Evolutionary conservation across 2,797 vertebrate genomes (phyloP).

Genomic region (Heteromormyrus szaboi): DNA sequence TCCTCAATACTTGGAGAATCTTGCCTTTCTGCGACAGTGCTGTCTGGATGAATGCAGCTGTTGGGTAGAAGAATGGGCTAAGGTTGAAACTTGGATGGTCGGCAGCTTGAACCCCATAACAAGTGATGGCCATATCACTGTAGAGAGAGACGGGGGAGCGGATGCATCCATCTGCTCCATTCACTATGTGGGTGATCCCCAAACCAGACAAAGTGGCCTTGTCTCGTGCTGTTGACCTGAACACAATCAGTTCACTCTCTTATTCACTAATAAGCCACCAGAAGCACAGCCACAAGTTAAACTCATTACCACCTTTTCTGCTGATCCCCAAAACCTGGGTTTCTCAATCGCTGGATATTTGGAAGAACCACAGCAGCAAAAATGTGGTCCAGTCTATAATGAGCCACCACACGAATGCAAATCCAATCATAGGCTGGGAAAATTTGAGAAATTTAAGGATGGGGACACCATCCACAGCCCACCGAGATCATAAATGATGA

Average conservation of each 20-base stretch:
- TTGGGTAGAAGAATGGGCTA: conserved; percentile 74
- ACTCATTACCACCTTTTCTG: neutral
- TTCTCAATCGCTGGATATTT: neutral
- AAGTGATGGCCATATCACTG: conserved; percentile 67
- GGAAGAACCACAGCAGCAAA: neutral
- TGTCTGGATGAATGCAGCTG: conserved; percentile 74
- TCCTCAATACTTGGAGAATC: neutral
- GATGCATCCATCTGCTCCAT: conserved; percentile 74
- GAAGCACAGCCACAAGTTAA: neutral
- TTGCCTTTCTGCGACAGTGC: conserved; percentile 53
- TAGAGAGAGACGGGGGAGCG: conserved; percentile 77
- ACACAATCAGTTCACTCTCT: neutral
- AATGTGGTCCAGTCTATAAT: neutral
- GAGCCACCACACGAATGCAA: neutral
- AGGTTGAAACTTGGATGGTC: conserved; percentile 83
- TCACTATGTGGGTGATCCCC: conserved; percentile 78
- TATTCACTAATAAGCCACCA: neutral
- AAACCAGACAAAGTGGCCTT: conserved; percentile 62
- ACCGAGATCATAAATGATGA: neutral
- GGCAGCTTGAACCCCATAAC: conserved; percentile 80
- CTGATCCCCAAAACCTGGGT: neutral
- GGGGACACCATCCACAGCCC: neutral
- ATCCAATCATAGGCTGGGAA: neutral
- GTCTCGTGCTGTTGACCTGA: conserved; percentile 66
- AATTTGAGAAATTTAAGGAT: neutral